Evolutionary conservation across 2,888 invertebrate species (phyloP).

Genomic region (Eilema griseolum): DNA sequence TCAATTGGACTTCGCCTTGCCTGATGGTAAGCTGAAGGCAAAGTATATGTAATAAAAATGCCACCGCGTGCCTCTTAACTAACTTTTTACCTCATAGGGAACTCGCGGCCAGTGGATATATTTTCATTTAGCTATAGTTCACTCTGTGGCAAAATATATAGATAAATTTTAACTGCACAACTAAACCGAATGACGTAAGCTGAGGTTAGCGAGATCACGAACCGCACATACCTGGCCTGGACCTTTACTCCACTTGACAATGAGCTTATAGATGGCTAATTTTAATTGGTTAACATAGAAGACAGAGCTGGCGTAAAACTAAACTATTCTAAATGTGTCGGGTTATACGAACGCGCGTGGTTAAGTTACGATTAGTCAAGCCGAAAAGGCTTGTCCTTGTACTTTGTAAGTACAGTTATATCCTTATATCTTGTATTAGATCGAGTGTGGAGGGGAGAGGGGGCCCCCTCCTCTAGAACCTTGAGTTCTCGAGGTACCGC

Average conservation of each 20-base stretch:
- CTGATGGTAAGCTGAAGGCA: no score
- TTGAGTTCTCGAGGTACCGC: constrained; percentile 3
- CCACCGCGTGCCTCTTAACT: no score
- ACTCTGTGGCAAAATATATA: neutral
- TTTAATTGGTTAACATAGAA: no score
- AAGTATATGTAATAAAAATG: no score
- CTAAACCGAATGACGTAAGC: constrained; percentile 11
- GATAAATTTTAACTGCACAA: neutral
- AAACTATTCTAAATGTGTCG: no score
- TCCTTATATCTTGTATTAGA: constrained; percentile 31
- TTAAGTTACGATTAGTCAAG: neutral
- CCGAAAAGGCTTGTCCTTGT: constrained; percentile 29
- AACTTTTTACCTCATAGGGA: neutral
- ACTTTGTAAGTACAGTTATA: constrained; percentile 31
- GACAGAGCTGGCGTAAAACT: no score
- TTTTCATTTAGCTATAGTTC: neutral
- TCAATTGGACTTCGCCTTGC: no score
- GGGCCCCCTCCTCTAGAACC: constrained; percentile 9
- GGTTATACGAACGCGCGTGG: neutral
- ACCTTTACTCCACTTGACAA: no score
- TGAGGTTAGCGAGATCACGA: constrained; percentile 17
- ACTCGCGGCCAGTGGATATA: no score
- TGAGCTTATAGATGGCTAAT: no score
- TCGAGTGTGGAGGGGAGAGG: neutral
- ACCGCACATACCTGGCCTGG: constrained; percentile 8